Evolutionary conservation across 2,888 invertebrate genomes (phyloP).

Genomic region (Sturmia bella): DNA sequence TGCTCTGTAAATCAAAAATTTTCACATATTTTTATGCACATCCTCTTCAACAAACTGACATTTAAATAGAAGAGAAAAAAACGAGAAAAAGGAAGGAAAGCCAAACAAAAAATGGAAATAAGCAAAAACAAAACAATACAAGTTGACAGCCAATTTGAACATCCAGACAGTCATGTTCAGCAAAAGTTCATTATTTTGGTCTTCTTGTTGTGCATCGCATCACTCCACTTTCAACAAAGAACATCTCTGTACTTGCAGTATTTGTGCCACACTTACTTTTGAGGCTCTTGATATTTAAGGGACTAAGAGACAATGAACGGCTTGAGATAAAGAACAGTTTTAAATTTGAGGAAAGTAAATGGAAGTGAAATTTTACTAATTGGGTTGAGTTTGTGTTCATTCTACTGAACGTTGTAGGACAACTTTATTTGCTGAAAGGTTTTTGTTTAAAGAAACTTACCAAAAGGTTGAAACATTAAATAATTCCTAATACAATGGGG

Average conservation of each 20-base stretch:
- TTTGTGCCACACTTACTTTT: neutral
- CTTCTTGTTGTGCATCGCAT: slow-evolving; percentile 4
- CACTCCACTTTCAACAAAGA: slow-evolving; percentile 3
- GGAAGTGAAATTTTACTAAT: slow-evolving; percentile 20
- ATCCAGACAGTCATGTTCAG: slow-evolving; percentile 39
- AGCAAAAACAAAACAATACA: slow-evolving; percentile 19
- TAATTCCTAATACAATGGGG: too few species aligned
- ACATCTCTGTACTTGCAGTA: slow-evolving; percentile 1
- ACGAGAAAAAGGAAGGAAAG: neutral
- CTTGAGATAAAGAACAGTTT: neutral
- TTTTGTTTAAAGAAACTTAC: neutral
- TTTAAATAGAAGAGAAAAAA: slow-evolving; percentile 2
- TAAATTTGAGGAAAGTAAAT: slow-evolving; percentile 20
- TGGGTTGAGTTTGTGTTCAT: slow-evolving; percentile 7
- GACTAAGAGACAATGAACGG: neutral
- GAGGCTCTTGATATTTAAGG: neutral
- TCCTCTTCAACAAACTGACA: slow-evolving; percentile 36
- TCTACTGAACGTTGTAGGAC: neutral
- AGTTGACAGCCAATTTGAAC: slow-evolving; percentile 35
- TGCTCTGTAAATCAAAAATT: slow-evolving; percentile 42
- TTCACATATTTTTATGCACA: slow-evolving; percentile 26
- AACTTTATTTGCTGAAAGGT: neutral
- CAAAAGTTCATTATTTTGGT: slow-evolving; percentile 41
- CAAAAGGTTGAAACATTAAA: neutral
- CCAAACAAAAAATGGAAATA: too few species aligned